Base-by-base conservation (phyloP, 2,113 vertebrate species). In the Struthidea cinerea region DNA sequence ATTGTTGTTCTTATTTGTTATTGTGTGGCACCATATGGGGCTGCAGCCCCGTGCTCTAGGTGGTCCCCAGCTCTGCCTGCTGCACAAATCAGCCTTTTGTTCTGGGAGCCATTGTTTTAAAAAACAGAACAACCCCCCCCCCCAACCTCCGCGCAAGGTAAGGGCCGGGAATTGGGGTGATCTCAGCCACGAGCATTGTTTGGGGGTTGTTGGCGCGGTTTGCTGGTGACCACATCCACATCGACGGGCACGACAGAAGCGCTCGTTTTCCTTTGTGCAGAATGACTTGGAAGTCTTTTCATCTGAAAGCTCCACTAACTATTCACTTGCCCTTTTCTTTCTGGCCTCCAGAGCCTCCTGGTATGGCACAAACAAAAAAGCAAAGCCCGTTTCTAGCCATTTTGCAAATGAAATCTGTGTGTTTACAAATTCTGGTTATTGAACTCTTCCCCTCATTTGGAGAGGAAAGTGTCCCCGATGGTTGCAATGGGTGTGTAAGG, bases 1-100 rank as follows among this genome's bases (percentile, higher is more conserved):
- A 93, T 93, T 94, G 96, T 93, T 84, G 96, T 95, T 92, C 92
- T 93, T 96, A 93, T 94, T 95, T 95, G 94, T 97, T 96, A 96
- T 96, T 97, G 92, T 96, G 93, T 82, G 4, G 96, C 93, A 89
- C 96, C 93, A 81, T 96, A 92, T 95, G 94, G 94, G 96, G 92
- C 96, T 95, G 19, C 85, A 88, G 92, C 90, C 92, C 82, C 2
- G 68, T 95, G 94, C 96, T 44, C 96, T 97, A 97, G 93, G 96
- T 96, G 96, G 96, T 96, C 93, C 82, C 91, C 73, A 55, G 85
- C 77, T 64, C 92, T 86, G 96, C 93, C 91, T 96, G 92, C 92
- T 90, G 94, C 88, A 92, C 92, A 93, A 95, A 97, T 93, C 90
- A 89, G 80, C 86, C 90, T 95, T 96, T 96, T 97, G 94, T 97